phyloP scores from a whole-genome alignment of 2,797 vertebrate species.

The Gobio occitaniae region DNA sequence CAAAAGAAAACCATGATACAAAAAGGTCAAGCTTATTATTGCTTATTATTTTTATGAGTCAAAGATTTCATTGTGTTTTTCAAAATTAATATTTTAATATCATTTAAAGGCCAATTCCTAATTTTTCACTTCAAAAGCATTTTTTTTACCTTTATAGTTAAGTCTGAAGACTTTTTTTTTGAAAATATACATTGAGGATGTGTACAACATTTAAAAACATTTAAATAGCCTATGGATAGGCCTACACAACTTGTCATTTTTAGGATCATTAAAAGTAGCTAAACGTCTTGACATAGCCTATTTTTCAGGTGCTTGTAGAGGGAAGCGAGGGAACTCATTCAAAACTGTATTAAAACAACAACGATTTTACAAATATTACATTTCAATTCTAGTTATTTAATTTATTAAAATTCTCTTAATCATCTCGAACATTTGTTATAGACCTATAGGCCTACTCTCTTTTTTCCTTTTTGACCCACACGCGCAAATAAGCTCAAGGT shows the following conservation, averaged over 20 bases:
- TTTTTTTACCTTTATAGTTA: background rate
- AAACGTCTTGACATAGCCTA: background rate
- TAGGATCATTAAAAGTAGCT: background rate
- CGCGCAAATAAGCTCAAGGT: slow-evolving; percentile 29
- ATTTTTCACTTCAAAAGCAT: background rate
- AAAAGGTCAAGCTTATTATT: background rate
- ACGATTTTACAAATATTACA: background rate
- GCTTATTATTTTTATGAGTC: background rate
- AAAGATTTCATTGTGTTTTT: background rate
- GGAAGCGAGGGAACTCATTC: no score
- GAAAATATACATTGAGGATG: background rate
- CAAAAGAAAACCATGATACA: background rate
- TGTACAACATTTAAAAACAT: no score
- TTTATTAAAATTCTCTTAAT: background rate
- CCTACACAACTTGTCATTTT: background rate
- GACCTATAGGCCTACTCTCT: background rate
- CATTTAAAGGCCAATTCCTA: background rate
- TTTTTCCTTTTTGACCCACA: slow-evolving; percentile 2
- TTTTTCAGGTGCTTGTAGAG: background rate
- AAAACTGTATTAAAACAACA: background rate
- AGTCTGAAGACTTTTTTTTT: background rate
- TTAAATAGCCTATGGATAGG: no score
- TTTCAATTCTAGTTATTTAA: background rate
- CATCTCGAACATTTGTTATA: background rate
- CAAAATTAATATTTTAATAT: background rate